Conservation (phyloP, 2,113 vertebrate species). For the Danionella cerebrum region DNA sequence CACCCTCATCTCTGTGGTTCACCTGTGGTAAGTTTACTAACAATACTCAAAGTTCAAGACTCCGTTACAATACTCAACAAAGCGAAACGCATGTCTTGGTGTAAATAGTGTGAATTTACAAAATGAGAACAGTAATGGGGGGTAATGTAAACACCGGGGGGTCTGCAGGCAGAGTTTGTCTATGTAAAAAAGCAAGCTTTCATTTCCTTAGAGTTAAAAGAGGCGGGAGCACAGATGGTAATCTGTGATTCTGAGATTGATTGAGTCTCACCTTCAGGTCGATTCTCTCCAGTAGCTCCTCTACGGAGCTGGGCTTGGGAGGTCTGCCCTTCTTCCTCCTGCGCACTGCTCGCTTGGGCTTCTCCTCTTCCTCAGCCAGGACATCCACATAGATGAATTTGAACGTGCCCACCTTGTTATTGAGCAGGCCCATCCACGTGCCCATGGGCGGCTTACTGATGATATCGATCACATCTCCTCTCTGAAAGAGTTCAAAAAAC, state of each 20-base stretch:
- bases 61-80: too few relatives aligned
- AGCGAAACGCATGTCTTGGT: too few relatives aligned
- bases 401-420: conserved; percentile 98
- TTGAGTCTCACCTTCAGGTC: conserved; percentile 78
- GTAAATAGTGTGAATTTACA: too few relatives aligned
- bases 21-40: background rate
- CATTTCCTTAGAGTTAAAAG: too few relatives aligned
- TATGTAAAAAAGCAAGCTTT: too few relatives aligned
- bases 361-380: conserved; percentile 86
- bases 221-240: too few relatives aligned
- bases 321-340: conserved; percentile 82
- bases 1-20: too few relatives aligned
- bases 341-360: conserved; percentile 82
- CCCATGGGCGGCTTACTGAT: conserved; percentile 99
- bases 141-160: too few relatives aligned
- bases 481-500: conserved; percentile 54
- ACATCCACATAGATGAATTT: conserved; percentile 99
- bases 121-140: too few relatives aligned
- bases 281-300: conserved; percentile 92
- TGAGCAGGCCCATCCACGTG: conserved; percentile 96
- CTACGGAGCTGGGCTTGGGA: conserved; percentile 90
- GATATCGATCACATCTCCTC: conserved; percentile 96
- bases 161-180: too few relatives aligned
- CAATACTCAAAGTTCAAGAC: too few relatives aligned
- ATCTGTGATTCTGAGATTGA: too few relatives aligned